These are phyloP conservation scores for Hippocampus zosterae DNA, from an alignment of 2,113 vertebrate genomes.

Conservation along the genomic window DNA sequence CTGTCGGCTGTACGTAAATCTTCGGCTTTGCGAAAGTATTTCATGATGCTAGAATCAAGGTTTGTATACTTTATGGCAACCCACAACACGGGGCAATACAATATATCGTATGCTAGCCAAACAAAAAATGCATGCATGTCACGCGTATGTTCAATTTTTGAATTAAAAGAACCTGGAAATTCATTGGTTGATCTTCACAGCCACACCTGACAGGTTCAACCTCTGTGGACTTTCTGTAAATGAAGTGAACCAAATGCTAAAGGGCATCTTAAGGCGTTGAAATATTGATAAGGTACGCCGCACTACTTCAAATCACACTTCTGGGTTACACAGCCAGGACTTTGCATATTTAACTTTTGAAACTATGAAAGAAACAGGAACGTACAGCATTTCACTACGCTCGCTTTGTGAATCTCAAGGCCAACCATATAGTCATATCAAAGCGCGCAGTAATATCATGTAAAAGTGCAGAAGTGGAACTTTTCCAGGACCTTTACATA, in stretches of 20 bases:
- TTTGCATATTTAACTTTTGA: neutral
- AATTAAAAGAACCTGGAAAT: neutral
- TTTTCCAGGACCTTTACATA: neutral
- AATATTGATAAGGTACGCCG: constrained; percentile 28
- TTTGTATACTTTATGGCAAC: constrained; percentile 7
- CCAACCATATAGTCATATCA: neutral
- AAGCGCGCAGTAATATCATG: neutral
- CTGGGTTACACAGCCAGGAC: neutral
- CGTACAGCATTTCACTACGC: neutral
- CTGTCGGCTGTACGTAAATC: constrained; percentile 3
- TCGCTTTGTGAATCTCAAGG: neutral
- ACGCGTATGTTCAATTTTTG: neutral
- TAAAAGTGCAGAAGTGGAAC: neutral
- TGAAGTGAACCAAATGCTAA: constrained; percentile 13
- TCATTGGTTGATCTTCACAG: constrained; percentile 12
- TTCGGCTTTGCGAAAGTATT: constrained; percentile 27
- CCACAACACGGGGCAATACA: neutral
- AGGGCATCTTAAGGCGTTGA: constrained; percentile 36
- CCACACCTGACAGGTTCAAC: constrained; percentile 29
- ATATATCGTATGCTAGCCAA: neutral
- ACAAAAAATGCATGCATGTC: neutral
- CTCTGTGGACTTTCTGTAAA: constrained; percentile 15
- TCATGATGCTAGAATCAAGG: constrained; percentile 15
- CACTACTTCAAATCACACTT: constrained; percentile 15
- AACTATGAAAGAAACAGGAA: neutral